phyloP scores from a whole-genome alignment of 1,140 invertebrate species.

The Hermatobates lingyangjiaoensis region DNA sequence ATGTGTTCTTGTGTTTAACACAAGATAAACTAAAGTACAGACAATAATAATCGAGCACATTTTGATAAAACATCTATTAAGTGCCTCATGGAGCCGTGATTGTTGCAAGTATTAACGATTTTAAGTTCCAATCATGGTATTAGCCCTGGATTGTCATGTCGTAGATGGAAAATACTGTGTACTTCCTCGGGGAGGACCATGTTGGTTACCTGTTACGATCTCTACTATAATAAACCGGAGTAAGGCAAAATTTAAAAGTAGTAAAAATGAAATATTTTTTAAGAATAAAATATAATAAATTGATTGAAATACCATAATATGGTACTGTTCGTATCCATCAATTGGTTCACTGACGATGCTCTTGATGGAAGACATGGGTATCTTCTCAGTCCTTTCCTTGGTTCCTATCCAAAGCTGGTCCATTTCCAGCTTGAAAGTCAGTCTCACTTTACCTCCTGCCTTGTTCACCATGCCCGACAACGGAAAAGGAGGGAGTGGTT shows the following conservation, averaged over 20 bases:
- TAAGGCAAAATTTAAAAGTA: constrained; percentile 8
- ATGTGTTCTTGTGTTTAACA: too few relatives aligned
- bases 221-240: not conserved
- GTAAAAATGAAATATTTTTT: constrained; percentile 12
- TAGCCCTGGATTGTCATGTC: too few relatives aligned
- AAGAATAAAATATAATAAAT: constrained; percentile 12
- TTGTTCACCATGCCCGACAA: constrained; percentile 83
- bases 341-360: constrained; percentile 67
- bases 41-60: too few relatives aligned
- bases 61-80: too few relatives aligned
- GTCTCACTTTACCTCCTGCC: constrained; percentile 73
- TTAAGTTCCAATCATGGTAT: too few relatives aligned
- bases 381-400: constrained; percentile 83
- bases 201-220: too few relatives aligned
- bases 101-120: too few relatives aligned
- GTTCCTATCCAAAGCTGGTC: constrained; percentile 88
- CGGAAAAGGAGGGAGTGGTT: constrained; percentile 61
- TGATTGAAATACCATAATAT: constrained; percentile 57
- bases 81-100: too few relatives aligned
- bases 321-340: constrained; percentile 79
- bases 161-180: too few relatives aligned
- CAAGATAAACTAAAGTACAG: too few relatives aligned
- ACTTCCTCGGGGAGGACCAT: too few relatives aligned
- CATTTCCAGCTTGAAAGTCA: constrained; percentile 81
- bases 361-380: constrained; percentile 80